Evolutionary conservation across 2,113 vertebrate genomes (phyloP).

Genomic region (Mustela nigripes): DNA sequence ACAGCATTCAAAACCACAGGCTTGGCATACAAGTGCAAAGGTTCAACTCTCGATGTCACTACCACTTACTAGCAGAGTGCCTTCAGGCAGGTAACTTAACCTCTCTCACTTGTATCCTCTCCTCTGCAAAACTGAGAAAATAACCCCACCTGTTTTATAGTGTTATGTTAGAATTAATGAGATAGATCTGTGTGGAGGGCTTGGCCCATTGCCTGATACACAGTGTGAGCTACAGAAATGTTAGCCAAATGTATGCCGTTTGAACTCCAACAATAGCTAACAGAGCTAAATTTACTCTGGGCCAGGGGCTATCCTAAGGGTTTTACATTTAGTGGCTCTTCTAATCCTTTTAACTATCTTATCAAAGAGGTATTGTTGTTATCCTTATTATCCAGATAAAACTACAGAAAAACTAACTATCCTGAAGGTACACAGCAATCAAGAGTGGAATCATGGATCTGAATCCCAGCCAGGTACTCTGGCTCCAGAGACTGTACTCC

Average conservation of each 20-base stretch:
- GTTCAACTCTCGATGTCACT: background rate
- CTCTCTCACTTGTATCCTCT: constrained; percentile 24
- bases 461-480: background rate
- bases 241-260: background rate
- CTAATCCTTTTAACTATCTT: background rate
- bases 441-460: background rate
- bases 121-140: constrained; percentile 30
- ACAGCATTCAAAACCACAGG: background rate
- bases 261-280: constrained; percentile 34
- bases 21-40: background rate
- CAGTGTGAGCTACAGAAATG: constrained; percentile 21
- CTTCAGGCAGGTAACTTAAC: background rate
- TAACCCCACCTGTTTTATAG: constrained; percentile 12
- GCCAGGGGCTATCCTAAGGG: background rate
- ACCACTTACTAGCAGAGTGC: background rate
- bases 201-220: background rate
- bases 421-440: background rate
- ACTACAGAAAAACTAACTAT: constrained; percentile 34
- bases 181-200: background rate
- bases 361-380: background rate
- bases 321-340: background rate
- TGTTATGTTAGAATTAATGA: constrained; percentile 49
- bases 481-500: background rate
- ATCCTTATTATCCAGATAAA: constrained; percentile 49
- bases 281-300: background rate